Conservation (phyloP, 2,888 invertebrate species). For the Sarcophaga rosellei region DNA sequence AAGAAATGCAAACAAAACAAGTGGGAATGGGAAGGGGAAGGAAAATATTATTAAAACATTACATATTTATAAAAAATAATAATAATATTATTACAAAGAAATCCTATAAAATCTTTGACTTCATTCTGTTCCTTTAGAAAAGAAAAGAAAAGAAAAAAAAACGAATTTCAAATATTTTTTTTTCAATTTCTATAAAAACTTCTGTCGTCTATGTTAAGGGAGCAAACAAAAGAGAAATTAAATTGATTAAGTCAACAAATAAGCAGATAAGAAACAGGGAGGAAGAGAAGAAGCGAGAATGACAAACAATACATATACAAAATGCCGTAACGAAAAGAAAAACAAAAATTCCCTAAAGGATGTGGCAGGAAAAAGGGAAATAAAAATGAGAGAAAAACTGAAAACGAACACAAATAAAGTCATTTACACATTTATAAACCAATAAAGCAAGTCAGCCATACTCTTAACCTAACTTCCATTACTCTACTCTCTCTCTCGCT, state of each 20-base stretch:
- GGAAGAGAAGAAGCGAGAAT: not conserved
- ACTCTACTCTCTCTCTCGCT: not conserved
- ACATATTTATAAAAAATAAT: not conserved
- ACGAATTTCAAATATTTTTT: not conserved
- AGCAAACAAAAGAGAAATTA: not conserved
- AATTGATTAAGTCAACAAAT: not conserved
- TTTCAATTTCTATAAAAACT: not conserved
- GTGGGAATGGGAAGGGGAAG: no score
- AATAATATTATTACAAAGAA: not conserved
- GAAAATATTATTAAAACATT: not conserved
- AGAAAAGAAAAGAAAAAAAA: no score
- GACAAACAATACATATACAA: not conserved
- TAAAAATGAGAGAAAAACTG: not conserved
- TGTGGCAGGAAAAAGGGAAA: not conserved
- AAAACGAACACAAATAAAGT: slow-evolving; percentile 5
- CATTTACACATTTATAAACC: slow-evolving; percentile 23
- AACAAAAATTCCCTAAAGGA: slow-evolving; percentile 1
- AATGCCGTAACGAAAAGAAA: slow-evolving; percentile 1
- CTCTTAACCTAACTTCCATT: not conserved
- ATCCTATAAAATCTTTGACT: not conserved
- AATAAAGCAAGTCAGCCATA: slow-evolving; percentile 2
- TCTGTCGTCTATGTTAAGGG: not conserved
- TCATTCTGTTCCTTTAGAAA: not conserved
- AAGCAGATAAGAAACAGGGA: not conserved
- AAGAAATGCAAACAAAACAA: not conserved